Percentiles rank a stretch among this genome's conserved stretches.
Conservation (phyloP, 2,888 invertebrate species). For the Acleris emargana region DNA sequence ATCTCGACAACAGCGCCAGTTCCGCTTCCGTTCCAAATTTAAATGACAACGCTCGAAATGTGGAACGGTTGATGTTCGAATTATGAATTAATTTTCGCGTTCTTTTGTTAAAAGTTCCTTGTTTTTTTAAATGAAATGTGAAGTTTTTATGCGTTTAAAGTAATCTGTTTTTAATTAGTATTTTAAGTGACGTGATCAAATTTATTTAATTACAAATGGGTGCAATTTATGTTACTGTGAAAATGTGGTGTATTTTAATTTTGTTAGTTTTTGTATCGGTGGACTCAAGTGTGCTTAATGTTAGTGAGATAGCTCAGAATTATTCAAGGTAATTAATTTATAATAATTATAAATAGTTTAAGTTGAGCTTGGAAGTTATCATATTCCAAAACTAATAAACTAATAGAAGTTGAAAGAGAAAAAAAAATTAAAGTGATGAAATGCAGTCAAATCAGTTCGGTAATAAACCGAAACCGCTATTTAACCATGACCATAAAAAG, state of each 20-base stretch:
- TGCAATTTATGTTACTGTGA: conserved; percentile 13
- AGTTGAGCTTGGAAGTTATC: too few species aligned
- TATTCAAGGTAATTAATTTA: conserved; percentile 41
- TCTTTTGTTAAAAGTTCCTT: neutral
- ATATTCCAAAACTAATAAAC: too few species aligned
- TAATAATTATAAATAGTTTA: neutral
- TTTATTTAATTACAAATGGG: conserved; percentile 14
- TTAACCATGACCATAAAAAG: too few species aligned
- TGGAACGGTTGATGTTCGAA: conserved; percentile 1
- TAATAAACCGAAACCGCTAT: too few species aligned
- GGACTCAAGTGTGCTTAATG: conserved; percentile 28
- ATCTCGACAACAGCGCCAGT: conserved; percentile 36
- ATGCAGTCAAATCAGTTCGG: too few species aligned
- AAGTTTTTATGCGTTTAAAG: too few species aligned
- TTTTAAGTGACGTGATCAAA: neutral
- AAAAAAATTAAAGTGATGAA: too few species aligned
- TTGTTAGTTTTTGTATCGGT: conserved; percentile 42
- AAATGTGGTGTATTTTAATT: conserved; percentile 40
- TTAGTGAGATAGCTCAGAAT: conserved; percentile 39
- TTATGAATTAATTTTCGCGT: neutral
- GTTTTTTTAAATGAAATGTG: neutral
- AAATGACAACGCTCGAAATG: conserved; percentile 28
- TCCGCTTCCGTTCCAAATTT: conserved; percentile 42
- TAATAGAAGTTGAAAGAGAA: too few species aligned
- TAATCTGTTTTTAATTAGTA: too few species aligned